phyloP scores from a whole-genome alignment of 2,888 invertebrate species.

The Lymantria monacha region DNA sequence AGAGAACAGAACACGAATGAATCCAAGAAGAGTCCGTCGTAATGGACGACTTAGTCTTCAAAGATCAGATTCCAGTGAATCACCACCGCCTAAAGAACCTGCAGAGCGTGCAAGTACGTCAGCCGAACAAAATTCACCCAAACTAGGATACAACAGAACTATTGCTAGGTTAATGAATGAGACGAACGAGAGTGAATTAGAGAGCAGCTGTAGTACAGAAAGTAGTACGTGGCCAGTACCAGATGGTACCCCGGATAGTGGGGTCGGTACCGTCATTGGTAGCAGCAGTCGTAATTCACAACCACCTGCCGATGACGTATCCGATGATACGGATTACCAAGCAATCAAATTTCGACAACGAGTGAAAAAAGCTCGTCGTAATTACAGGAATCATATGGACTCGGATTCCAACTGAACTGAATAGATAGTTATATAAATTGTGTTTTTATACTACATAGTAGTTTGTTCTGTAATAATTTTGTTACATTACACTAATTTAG shows the following conservation, averaged over 20 bases:
- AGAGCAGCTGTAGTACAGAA: constrained; percentile 74
- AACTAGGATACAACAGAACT: constrained; percentile 54
- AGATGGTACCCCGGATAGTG: constrained; percentile 65
- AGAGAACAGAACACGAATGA: constrained; percentile 48
- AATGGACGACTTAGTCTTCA: constrained; percentile 56
- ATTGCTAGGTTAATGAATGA: constrained; percentile 74
- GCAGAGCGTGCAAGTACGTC: constrained; percentile 46
- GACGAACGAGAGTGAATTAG: constrained; percentile 76
- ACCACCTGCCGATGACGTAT: constrained; percentile 53
- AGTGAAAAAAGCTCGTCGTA: constrained; percentile 83
- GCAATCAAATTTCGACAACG: constrained; percentile 81
- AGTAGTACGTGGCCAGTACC: constrained; percentile 55
- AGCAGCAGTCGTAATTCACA: constrained; percentile 55
- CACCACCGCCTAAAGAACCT: constrained; percentile 59
- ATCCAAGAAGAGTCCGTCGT: constrained; percentile 49
- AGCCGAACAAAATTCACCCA: constrained; percentile 48
- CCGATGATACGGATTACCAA: constrained; percentile 75
- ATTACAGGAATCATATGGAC: constrained; percentile 85
- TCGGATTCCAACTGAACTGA: constrained; percentile 84
- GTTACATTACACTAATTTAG: too few relatives aligned
- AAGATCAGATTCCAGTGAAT: constrained; percentile 68
- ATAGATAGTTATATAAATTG: constrained; percentile 38
- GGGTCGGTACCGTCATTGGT: constrained; percentile 60
- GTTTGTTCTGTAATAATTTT: neutral
- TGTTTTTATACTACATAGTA: constrained; percentile 28